Conservation (phyloP, 2,797 vertebrate genomes). For the Argentina silus region DNA sequence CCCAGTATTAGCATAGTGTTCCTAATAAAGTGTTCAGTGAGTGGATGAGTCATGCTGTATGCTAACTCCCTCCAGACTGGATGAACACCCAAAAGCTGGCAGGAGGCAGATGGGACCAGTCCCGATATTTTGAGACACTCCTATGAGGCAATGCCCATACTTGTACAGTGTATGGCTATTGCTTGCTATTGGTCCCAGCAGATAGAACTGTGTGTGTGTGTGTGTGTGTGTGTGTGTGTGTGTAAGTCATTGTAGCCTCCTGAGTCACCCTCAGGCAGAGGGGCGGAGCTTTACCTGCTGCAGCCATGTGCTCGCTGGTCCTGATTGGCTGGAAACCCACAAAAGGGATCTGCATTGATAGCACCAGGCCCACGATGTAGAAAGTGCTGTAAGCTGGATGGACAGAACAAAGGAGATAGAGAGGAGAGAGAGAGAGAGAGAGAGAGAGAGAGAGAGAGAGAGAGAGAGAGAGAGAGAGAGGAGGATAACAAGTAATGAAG, state of each 20-base stretch:
- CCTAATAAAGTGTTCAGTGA: too few relatives aligned
- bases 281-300: slow-evolving; percentile 81
- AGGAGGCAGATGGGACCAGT: slow-evolving; percentile 59
- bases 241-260: not conserved
- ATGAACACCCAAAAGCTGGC: slow-evolving; percentile 22
- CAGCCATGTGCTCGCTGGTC: slow-evolving; percentile 98
- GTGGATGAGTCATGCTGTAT: too few relatives aligned
- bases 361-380: slow-evolving; percentile 94
- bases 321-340: slow-evolving; percentile 99
- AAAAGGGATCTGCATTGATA: slow-evolving; percentile 99
- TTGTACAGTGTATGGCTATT: too few relatives aligned
- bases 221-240: not conserved
- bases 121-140: too few relatives aligned
- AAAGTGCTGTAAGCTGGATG: slow-evolving; percentile 95
- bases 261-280: not conserved
- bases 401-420: slow-evolving; percentile 52
- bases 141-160: too few relatives aligned
- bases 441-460: not conserved
- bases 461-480: slow-evolving; percentile 2
- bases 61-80: too few relatives aligned
- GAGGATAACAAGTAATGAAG: not conserved
- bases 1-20: too few relatives aligned
- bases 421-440: slow-evolving; percentile 23
- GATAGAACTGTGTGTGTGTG: too few relatives aligned
- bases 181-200: too few relatives aligned